A percentile compares a stretch with the other conserved stretches of the same genome.
Evolutionary conservation across 2,797 vertebrate species (phyloP).

Genomic region (Diceros bicornis): DNA sequence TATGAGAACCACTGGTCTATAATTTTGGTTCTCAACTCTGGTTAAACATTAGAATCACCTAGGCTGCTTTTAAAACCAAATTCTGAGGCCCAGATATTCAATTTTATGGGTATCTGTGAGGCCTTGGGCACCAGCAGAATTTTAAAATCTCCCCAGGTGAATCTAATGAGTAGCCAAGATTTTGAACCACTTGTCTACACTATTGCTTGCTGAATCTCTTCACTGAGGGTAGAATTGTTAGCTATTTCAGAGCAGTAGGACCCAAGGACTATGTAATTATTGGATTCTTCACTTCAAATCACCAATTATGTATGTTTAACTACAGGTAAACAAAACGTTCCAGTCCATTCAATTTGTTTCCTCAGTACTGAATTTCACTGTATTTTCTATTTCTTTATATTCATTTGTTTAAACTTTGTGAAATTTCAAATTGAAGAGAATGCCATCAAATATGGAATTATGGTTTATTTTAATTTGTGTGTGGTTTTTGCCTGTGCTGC

Average conservation of each 20-base stretch:
- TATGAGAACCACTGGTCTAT: neutral
- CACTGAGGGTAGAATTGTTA: neutral
- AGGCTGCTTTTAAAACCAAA: neutral
- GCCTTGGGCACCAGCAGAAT: neutral
- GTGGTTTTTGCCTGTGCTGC: neutral
- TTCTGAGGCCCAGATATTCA: neutral
- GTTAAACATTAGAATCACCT: neutral
- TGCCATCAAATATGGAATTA: constrained; percentile 27
- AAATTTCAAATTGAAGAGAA: constrained; percentile 60
- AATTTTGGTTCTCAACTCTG: neutral
- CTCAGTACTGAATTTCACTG: neutral
- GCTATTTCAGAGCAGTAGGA: neutral
- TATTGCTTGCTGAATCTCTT: neutral
- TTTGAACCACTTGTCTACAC: neutral
- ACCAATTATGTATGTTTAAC: neutral
- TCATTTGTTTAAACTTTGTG: constrained; percentile 28
- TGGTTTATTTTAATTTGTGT: constrained; percentile 38
- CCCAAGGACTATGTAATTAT: neutral
- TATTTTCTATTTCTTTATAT: constrained; percentile 65
- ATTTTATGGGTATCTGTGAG: neutral
- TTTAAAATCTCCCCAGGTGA: neutral
- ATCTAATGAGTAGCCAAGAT: neutral
- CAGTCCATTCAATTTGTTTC: constrained; percentile 47
- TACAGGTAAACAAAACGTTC: constrained; percentile 31
- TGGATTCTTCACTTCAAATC: constrained; percentile 10